Evolutionary conservation across 2,113 vertebrate genomes (phyloP).

Genomic region (Noctilio leporinus): DNA sequence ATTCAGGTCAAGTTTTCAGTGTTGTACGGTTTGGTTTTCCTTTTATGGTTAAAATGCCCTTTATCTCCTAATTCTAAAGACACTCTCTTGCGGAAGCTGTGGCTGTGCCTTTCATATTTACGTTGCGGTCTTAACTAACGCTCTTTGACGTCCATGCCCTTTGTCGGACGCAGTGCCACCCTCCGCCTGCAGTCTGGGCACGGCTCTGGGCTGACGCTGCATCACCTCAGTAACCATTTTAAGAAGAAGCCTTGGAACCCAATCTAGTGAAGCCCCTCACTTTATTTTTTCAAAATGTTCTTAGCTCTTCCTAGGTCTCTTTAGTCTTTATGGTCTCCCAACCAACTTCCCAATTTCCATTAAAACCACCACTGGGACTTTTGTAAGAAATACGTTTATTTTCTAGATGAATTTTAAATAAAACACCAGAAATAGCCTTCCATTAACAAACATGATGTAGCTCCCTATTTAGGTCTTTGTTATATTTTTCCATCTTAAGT

Average conservation of each 20-base stretch:
- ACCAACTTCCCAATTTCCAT: background rate
- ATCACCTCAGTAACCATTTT: accelerated
- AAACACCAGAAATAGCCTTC: background rate
- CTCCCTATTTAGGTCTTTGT: background rate
- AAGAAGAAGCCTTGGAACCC: background rate
- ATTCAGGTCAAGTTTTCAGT: background rate
- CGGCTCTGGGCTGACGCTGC: too few species aligned
- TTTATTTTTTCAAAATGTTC: background rate
- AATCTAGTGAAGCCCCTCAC: background rate
- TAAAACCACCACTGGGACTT: background rate
- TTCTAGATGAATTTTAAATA: background rate
- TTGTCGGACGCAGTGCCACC: background rate
- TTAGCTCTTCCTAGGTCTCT: background rate
- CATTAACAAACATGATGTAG: background rate
- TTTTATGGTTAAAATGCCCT: background rate
- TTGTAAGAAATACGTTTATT: background rate
- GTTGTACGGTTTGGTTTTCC: background rate
- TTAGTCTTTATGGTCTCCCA: background rate
- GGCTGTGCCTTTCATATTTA: background rate
- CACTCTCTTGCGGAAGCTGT: background rate
- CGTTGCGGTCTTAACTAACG: background rate
- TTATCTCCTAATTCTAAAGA: background rate
- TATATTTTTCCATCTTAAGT: background rate
- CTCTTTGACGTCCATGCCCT: background rate
- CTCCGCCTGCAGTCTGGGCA: too few species aligned